Conservation (phyloP, 2,888 invertebrate genomes). For the Chaitophorus viminalis region DNA sequence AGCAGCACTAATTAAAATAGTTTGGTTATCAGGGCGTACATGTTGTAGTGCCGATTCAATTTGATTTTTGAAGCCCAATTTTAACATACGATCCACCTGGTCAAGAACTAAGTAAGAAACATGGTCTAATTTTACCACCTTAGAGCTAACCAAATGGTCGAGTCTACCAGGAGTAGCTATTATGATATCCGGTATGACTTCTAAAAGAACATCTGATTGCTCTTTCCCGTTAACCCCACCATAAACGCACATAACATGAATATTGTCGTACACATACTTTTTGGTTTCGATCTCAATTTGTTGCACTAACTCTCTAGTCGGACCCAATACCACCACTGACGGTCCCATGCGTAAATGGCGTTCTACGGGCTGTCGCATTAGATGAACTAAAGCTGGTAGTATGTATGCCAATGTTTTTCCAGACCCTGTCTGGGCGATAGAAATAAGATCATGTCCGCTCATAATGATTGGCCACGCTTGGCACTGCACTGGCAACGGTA, state of each 20-base stretch:
- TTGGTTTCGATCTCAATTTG: slow-evolving; percentile 92
- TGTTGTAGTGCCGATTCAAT: slow-evolving; percentile 84
- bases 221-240: slow-evolving; percentile 85
- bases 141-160: slow-evolving; percentile 83
- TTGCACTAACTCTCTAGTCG: slow-evolving; percentile 90
- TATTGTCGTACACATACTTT: slow-evolving; percentile 88
- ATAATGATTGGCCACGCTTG: slow-evolving; percentile 96
- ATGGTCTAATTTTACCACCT: slow-evolving; percentile 62
- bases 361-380: slow-evolving; percentile 82
- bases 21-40: slow-evolving; percentile 88
- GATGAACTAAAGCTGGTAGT: slow-evolving; percentile 91
- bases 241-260: slow-evolving; percentile 83
- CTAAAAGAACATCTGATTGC: slow-evolving; percentile 82
- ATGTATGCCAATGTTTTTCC: slow-evolving; percentile 93
- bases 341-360: slow-evolving; percentile 82
- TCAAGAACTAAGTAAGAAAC: slow-evolving; percentile 93
- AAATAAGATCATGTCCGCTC: slow-evolving; percentile 91
- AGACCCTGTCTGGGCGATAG: slow-evolving; percentile 94
- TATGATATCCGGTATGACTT: slow-evolving; percentile 83
- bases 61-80: slow-evolving; percentile 88
- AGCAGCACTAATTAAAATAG: slow-evolving; percentile 78
- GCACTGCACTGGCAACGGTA: slow-evolving; percentile 90
- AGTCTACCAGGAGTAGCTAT: slow-evolving; percentile 95
- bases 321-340: slow-evolving; percentile 87
- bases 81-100: slow-evolving; percentile 90